These are phyloP conservation scores for Habropoda laboriosa DNA, from an alignment of 1,140 invertebrate genomes.

Conservation along the genomic window DNA sequence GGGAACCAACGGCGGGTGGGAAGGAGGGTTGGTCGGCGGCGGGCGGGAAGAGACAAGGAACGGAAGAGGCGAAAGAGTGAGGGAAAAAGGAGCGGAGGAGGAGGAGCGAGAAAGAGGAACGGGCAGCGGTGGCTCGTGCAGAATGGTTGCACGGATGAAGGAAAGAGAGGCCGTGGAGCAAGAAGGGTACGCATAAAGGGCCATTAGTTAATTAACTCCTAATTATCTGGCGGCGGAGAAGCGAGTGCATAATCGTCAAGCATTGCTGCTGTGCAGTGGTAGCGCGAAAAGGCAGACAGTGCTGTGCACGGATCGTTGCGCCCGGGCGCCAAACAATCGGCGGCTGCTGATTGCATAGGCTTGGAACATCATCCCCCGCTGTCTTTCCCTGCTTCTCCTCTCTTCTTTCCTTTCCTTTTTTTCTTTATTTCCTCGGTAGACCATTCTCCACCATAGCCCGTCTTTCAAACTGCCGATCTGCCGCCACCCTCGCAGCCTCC, in stretches of 20 bases:
- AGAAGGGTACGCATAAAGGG: slow-evolving; percentile 73
- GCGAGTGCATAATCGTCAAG: slow-evolving; percentile 73
- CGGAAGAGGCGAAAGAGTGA: slow-evolving; percentile 2
- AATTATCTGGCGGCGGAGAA: slow-evolving; percentile 75
- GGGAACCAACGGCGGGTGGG: neutral
- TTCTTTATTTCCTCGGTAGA: slow-evolving; percentile 52
- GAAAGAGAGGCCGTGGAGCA: slow-evolving; percentile 56
- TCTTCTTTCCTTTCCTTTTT: slow-evolving; percentile 16
- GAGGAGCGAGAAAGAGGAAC: neutral
- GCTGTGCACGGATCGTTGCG: slow-evolving; percentile 72
- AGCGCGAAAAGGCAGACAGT: slow-evolving; percentile 71
- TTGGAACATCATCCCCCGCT: slow-evolving; percentile 54
- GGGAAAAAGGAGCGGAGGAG: neutral
- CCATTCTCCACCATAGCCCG: slow-evolving; percentile 3
- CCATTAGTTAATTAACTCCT: slow-evolving; percentile 80
- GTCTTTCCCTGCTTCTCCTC: slow-evolving; percentile 32
- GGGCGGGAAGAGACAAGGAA: no score
- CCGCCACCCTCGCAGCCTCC: neutral
- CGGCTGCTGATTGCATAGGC: slow-evolving; percentile 62
- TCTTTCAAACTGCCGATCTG: slow-evolving; percentile 31
- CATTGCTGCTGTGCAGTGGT: slow-evolving; percentile 62
- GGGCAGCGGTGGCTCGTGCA: neutral
- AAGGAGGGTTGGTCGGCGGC: neutral
- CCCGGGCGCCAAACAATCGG: slow-evolving; percentile 73
- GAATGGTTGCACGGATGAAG: slow-evolving; percentile 33